phyloP scores from a whole-genome alignment of 1,140 invertebrate genomes.

The Lucilia cuprina region DNA sequence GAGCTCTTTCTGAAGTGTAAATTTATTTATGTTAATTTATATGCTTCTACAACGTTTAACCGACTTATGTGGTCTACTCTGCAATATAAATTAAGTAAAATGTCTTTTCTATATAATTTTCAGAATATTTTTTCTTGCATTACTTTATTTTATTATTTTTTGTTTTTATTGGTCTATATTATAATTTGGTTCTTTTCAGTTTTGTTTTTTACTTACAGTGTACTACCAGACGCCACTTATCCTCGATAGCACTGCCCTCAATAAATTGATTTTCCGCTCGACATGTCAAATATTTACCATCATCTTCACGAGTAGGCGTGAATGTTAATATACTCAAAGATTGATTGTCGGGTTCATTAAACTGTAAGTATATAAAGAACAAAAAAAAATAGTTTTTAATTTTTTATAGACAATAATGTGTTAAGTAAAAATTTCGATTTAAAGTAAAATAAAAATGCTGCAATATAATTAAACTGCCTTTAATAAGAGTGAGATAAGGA shows the following conservation, averaged over 20 bases:
- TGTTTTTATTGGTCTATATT: background rate
- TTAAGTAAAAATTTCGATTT: background rate
- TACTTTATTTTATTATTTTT: background rate
- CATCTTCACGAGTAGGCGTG: slow-evolving; percentile 81
- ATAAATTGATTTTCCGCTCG: slow-evolving; percentile 85
- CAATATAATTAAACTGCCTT: background rate
- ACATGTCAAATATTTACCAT: slow-evolving; percentile 86
- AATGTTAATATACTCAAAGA: slow-evolving; percentile 83
- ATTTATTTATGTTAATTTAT: slow-evolving; percentile 36
- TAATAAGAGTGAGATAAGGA: too few species aligned
- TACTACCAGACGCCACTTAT: slow-evolving; percentile 79
- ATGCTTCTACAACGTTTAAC: slow-evolving; percentile 26
- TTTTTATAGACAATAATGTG: background rate
- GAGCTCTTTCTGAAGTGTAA: slow-evolving; percentile 23
- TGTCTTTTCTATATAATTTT: slow-evolving; percentile 31
- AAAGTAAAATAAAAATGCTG: background rate
- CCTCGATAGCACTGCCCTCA: slow-evolving; percentile 80
- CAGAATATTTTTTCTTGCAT: background rate
- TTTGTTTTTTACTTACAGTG: slow-evolving; percentile 70
- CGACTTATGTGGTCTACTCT: background rate
- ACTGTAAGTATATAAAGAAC: slow-evolving; percentile 65
- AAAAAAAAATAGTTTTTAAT: background rate
- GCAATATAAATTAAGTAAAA: slow-evolving; percentile 34
- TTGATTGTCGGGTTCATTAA: slow-evolving; percentile 81
- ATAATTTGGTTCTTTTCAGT: background rate